Evolutionary conservation across 1,140 invertebrate genomes (phyloP).

Genomic region (Hyposmocoma kahamanoa): DNA sequence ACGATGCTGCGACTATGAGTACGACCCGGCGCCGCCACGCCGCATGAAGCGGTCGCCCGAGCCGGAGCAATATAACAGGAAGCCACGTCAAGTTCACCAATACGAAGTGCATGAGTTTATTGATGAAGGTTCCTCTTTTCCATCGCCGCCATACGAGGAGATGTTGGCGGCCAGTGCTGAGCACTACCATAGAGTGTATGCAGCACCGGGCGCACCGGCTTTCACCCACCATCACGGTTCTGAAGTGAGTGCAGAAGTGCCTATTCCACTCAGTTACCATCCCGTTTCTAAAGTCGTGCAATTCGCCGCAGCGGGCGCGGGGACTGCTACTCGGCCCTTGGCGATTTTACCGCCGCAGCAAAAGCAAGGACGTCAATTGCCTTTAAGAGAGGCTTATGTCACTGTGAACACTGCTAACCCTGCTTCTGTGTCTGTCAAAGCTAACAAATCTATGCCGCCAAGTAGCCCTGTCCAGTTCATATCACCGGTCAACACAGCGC

Average conservation of each 20-base stretch:
- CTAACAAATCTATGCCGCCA: background rate
- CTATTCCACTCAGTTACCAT: slow-evolving; percentile 7
- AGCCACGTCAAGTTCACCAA: slow-evolving; percentile 60
- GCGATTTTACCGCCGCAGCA: no score
- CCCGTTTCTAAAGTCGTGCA: slow-evolving; percentile 15
- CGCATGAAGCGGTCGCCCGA: slow-evolving; percentile 39
- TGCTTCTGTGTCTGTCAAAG: background rate
- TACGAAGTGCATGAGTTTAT: slow-evolving; percentile 71
- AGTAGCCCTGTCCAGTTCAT: slow-evolving; percentile 4
- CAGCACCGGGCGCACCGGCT: slow-evolving; percentile 37
- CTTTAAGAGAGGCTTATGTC: no score
- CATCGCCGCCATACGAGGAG: slow-evolving; percentile 52
- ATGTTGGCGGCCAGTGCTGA: slow-evolving; percentile 59
- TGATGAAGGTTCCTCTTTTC: slow-evolving; percentile 51
- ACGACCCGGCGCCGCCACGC: background rate
- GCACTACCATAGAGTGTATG: slow-evolving; percentile 59
- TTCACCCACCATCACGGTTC: slow-evolving; percentile 43
- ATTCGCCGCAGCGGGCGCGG: slow-evolving; percentile 1
- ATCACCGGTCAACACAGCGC: slow-evolving; percentile 16
- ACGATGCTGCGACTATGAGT: slow-evolving; percentile 25
- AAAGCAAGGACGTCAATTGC: no score
- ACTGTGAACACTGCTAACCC: background rate
- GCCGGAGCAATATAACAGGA: slow-evolving; percentile 21
- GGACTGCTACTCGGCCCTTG: background rate
- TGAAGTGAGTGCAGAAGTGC: slow-evolving; percentile 30